Conservation (phyloP, 2,113 vertebrate species). For the Sylvietta virens region DNA sequence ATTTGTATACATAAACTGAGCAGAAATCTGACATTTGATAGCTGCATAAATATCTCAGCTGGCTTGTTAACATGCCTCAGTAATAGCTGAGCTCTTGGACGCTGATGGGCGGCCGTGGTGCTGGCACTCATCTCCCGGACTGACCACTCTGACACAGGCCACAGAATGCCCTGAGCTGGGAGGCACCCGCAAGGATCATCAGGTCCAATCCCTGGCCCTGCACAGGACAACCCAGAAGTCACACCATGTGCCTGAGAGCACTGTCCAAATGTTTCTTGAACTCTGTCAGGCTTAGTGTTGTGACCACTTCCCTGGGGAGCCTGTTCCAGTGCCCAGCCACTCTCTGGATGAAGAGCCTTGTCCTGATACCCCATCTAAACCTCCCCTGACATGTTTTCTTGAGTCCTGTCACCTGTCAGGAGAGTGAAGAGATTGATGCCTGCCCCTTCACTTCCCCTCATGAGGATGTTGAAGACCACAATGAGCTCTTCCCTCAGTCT, state of each 20-base stretch:
- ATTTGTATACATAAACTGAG: not conserved
- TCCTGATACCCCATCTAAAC: not conserved
- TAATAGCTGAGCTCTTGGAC: not conserved
- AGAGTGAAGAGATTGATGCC: not conserved
- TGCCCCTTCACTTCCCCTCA: not conserved
- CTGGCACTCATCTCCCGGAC: not conserved
- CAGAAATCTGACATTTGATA: not conserved
- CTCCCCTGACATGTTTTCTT: not conserved
- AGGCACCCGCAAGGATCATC: accelerated
- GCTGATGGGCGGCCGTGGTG: not conserved
- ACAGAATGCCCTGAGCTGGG: not conserved
- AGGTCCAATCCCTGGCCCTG: not conserved
- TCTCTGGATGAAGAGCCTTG: not conserved
- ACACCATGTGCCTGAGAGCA: not conserved
- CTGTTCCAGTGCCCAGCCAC: no score
- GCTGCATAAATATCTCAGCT: not conserved
- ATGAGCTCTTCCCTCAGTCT: not conserved
- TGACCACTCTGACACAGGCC: not conserved
- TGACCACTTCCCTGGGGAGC: not conserved
- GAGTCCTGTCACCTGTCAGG: not conserved
- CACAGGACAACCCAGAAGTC: not conserved
- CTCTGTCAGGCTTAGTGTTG: not conserved
- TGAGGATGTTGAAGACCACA: not conserved
- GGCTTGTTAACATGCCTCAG: not conserved
- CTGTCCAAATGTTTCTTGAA: accelerated